These are phyloP conservation scores for Neoniphon sammara DNA, from an alignment of 2,797 vertebrate species.

Conservation along the genomic window DNA sequence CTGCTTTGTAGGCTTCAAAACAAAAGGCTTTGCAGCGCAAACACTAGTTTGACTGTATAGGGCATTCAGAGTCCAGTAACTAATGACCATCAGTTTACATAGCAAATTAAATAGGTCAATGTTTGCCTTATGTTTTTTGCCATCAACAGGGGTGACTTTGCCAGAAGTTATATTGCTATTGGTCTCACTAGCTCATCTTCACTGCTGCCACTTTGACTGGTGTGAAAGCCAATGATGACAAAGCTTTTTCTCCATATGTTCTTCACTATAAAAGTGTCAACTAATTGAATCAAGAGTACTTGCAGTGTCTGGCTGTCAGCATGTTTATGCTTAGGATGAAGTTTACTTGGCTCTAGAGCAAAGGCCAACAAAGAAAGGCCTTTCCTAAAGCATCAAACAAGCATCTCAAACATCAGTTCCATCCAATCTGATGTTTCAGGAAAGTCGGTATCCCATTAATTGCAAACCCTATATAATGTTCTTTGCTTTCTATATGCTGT, in stretches of 20 bases:
- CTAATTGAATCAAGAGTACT: neutral
- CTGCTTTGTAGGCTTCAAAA: too few species aligned
- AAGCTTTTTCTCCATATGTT: neutral
- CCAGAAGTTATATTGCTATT: too few species aligned
- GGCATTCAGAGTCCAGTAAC: too few species aligned
- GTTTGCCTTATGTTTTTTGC: too few species aligned
- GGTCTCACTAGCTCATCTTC: neutral
- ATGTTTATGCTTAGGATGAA: slow-evolving; percentile 5
- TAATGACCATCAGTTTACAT: too few species aligned
- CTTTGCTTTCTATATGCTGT: neutral
- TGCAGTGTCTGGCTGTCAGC: neutral
- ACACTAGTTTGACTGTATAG: too few species aligned
- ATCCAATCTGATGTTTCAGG: neutral
- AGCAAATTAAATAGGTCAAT: too few species aligned
- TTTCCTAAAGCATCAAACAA: neutral
- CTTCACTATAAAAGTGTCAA: neutral
- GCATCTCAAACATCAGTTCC: slow-evolving; percentile 22
- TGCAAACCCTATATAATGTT: neutral
- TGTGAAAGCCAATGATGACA: neutral
- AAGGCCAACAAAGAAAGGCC: neutral
- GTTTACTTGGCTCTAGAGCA: slow-evolving; percentile 2
- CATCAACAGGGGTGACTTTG: too few species aligned
- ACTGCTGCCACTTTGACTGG: neutral
- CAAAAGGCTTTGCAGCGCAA: too few species aligned
- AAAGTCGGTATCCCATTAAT: neutral